Base-by-base conservation (phyloP, 1,140 invertebrate genomes). In the Phenacoccus solenopsis region DNA sequence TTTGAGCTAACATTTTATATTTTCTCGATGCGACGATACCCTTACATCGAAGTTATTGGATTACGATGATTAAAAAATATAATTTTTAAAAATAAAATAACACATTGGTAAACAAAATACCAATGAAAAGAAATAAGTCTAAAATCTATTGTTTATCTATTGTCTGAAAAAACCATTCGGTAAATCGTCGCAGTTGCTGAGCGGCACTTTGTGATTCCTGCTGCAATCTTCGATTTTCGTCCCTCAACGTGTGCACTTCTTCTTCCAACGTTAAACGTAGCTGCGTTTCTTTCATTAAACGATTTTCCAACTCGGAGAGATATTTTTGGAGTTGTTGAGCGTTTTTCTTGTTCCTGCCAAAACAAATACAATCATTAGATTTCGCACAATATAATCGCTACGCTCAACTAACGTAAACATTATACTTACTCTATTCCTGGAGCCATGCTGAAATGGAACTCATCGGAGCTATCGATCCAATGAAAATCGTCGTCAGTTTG, bases 81-180 rank as follows among this genome's bases (percentile, higher is more conserved):
- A n/a, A n/a, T n/a, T n/a, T n/a, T n/a, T n/a, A n/a, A n/a, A n/a
- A n/a, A 64, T 64, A 64, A 9, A 49, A 5, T 32, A 13, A 32
- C 13, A n/a, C 30, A 32, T 32, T 32, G 30, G 30, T 32, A 5
- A 32, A 32, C 13, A 32, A 7, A n/a, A n/a, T n/a, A n/a, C n/a
- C n/a, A 32, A 32, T 13, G 30, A 13, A 32, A 61, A 61, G 5
- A 27, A 25, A 67, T 28, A 67, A 7, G 35, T 10, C 5, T 28
- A 49, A 28, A n/a, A 64, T 28, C 71, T 69, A 74, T 67, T 75
- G 89, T 74, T 87, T 83, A 77, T 93, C 90, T 73, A 93, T 90
- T 28, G 90, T 93, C 75, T 90, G 86, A 76, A 93, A 93, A 75
- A 95, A 93, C 93, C 93, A 96, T 78, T 96, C 92, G 9, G 92